Base-by-base conservation (phyloP, 64 coral and sea anemone genomes). In the Stichodactyla mertensii region DNA sequence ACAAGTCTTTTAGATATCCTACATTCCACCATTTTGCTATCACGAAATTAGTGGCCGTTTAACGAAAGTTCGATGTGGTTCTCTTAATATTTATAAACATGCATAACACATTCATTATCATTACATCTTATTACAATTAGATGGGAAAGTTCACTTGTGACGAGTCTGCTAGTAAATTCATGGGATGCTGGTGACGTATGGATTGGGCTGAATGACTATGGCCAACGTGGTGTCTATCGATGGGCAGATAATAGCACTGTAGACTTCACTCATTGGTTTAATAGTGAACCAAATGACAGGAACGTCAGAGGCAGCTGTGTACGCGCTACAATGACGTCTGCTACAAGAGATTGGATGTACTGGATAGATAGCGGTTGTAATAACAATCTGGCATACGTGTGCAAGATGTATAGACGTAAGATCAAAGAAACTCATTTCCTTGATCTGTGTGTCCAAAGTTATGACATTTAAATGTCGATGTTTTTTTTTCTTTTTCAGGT, bases 181-280 rank as follows among this genome's bases (percentile, higher is more conserved):
- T 96, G 94, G 94, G 88, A 93, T 15, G 85, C 77, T n/a, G 94
- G 85, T 6, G 91, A 92, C 23, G 0, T 96, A 16, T 96, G 94
- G 94, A 93, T 93, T 16, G 94, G 94, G 1, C 85, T 96, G 0
- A 90, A 80, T 52, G 94, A 96, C 66, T 57, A 54, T 4, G 55
- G 45, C 12, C 57, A 61, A 51, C 91, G 86, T 36, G 94, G 94
- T 27, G 86, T 89, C 54, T 96, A 96, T 69, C 67, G 69, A 58
- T 96, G 94, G 94, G 78, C 88, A 27, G 94, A 96, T 83, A 85
- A 87, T 52, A 81, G 87, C 31, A 64, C 80, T 52, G 80, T 96
- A 2, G 88, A 96, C 55, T 96, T 89, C 64, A 88, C 85, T 79
- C 92, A 87, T 54, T 96, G 94, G 94, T 89, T 79, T 45, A 85